Evolutionary conservation across 2,888 invertebrate genomes (phyloP), one percentile per base, ranked within the genome.

Genomic region (Synanthedon formicaeformis): DNA sequence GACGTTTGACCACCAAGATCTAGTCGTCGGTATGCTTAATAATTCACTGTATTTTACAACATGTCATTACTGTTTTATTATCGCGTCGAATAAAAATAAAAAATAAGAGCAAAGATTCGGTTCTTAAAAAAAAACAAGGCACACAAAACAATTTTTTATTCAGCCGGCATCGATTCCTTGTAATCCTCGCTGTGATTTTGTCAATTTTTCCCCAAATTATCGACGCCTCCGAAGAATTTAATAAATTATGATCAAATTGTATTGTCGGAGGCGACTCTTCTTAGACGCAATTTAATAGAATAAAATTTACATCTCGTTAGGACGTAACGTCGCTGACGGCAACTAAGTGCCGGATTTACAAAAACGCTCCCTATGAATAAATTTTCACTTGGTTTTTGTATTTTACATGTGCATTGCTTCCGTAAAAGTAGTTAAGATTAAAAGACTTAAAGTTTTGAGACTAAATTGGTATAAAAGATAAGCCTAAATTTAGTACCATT

Each of bases 231-330:
- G 54, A 54, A 61, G 62, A 59, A 58, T 54, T 52, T 63, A 65
- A 66, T 67, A 67, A 67, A 69, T 71, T 69, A 66, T 56, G 65
- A 64, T 61, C 62, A 65, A 67, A 70, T 69, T 71, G 66, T 67
- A 66, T 66, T 66, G 66, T 66, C 65, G 67, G 10, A 70, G 62
- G 63, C 56, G 60, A 56, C 63, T 60, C 27, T 48, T 51, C 63
- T 57, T 52, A 64, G 61, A 61, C 60, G 52, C 62, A 64, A 65
- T 69, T 66, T 66, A 65, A 68, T 69, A 62, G 61, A 69, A 67
- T 65, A 65, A 65, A 65, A 67, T 67, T 66, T 67, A 63, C 66
- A 68, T 68, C 62, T 64, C 59, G 57, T 64, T 66, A 60, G 54
- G 53, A 49, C 5, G 14, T 45, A 14, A 14, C 45, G 45, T 45